Conservation (phyloP, 30 jellyfish, hydroid and myxozoan species). For the Aurelia aurita complex sp. Pacific region DNA sequence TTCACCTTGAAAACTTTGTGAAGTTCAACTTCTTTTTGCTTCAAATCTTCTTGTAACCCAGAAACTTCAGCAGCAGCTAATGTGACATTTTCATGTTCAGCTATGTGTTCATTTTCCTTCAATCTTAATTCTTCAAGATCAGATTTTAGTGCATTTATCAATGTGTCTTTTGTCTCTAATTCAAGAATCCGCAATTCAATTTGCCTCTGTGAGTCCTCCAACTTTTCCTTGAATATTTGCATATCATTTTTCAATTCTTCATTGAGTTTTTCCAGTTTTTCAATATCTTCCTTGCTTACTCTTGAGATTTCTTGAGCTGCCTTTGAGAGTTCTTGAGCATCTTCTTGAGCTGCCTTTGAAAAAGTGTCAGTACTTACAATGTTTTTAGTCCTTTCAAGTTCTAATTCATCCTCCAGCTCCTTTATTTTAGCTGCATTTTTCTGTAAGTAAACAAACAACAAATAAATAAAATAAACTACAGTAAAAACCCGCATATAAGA, state of each 20-base stretch:
- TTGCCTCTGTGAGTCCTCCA: not conserved
- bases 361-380: not conserved
- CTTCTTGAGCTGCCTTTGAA: not conserved
- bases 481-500: no score
- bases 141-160: constrained; percentile 3
- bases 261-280: constrained; percentile 7
- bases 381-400: not conserved
- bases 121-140: constrained; percentile 21
- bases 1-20: constrained; percentile 19
- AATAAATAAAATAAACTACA: no score
- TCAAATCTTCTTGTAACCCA: constrained; percentile 8
- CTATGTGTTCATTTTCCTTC: constrained; percentile 3
- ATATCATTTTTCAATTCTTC: constrained; percentile 34
- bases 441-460: not conserved
- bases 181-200: constrained; percentile 24
- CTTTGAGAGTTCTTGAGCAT: not conserved
- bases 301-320: not conserved
- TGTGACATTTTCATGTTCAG: not conserved
- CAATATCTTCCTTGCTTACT: not conserved
- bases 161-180: constrained; percentile 9
- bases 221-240: not conserved
- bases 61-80: constrained; percentile 20
- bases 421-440: constrained; percentile 23
- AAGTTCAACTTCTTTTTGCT: constrained; percentile 30
- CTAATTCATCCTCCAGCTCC: constrained; percentile 25